Percentiles rank a stretch among this genome's conserved stretches.
Conservation (phyloP, 2,113 vertebrate genomes). For the Nymphicus hollandicus region DNA sequence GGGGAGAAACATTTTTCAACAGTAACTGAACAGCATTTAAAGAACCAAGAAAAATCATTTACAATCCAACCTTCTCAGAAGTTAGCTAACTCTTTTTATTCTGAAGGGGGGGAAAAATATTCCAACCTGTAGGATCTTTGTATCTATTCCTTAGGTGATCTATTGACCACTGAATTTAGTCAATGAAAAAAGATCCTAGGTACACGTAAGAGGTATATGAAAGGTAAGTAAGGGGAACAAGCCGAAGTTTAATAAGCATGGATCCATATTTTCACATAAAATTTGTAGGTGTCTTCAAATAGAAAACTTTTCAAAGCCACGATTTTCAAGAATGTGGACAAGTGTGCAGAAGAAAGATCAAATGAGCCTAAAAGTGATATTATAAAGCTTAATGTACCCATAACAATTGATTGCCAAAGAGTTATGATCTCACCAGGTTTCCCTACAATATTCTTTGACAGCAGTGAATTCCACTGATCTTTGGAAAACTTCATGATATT, state of each 20-base stretch:
- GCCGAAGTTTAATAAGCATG: background rate
- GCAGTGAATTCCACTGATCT: slow-evolving; percentile 37
- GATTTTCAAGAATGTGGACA: slow-evolving; percentile 19
- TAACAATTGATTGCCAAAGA: slow-evolving; percentile 40
- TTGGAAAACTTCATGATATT: slow-evolving; percentile 26
- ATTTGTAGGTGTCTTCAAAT: background rate
- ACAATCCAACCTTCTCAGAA: background rate
- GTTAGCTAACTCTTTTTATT: background rate
- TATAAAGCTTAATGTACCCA: slow-evolving; percentile 27
- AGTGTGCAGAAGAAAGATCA: slow-evolving; percentile 2
- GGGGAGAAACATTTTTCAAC: background rate
- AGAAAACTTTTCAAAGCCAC: background rate
- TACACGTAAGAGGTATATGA: background rate
- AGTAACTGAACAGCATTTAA: background rate
- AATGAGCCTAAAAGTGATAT: slow-evolving; percentile 3
- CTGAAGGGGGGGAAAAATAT: background rate
- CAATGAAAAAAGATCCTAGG: background rate
- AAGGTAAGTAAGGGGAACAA: background rate
- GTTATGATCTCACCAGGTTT: background rate
- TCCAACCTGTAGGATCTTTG: background rate
- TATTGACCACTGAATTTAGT: background rate
- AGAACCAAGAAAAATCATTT: background rate
- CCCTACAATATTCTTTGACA: background rate
- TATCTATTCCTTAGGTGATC: background rate
- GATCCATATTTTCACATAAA: background rate